Conservation (phyloP, 1,140 invertebrate species). For the Zaprionus lachaisei region DNA sequence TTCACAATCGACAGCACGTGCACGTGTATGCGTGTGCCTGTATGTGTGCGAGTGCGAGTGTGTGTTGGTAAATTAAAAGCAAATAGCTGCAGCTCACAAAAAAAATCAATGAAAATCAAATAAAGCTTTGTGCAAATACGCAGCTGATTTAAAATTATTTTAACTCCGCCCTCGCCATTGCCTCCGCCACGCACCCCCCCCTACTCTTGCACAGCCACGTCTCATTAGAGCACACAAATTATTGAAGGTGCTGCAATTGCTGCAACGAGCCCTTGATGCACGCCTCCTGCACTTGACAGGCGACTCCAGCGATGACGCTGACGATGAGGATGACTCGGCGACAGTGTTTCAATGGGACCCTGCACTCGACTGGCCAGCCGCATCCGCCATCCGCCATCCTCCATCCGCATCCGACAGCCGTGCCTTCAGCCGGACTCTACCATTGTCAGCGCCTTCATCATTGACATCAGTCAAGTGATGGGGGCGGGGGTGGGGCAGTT, state of each 20-base stretch:
- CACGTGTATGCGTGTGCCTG: conserved; percentile 11
- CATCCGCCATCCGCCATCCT: conserved; percentile 26
- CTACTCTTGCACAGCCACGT: background rate
- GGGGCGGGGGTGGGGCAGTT: conserved; percentile 2
- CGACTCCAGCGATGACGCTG: conserved; percentile 17
- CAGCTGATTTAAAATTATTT: conserved; percentile 78
- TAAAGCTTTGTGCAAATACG: conserved; percentile 80
- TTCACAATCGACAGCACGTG: conserved; percentile 13
- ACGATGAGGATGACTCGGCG: conserved; percentile 21
- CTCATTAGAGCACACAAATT: conserved; percentile 74
- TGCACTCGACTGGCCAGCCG: conserved; percentile 47
- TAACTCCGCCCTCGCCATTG: conserved; percentile 24
- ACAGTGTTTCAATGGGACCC: conserved; percentile 66
- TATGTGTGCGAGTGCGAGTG: conserved; percentile 2
- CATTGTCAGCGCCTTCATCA: conserved; percentile 41
- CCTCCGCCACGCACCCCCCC: background rate
- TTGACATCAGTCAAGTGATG: conserved; percentile 58
- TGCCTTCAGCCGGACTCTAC: background rate
- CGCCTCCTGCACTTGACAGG: conserved; percentile 12
- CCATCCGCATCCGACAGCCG: conserved; percentile 22
- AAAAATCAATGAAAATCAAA: conserved; percentile 82
- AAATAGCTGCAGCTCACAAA: conserved; percentile 58
- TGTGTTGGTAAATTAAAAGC: conserved; percentile 72
- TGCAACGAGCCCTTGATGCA: background rate
- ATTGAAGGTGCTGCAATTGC: conserved; percentile 42